Conservation (phyloP, 2,113 vertebrate species). For the Astur gentilis region DNA sequence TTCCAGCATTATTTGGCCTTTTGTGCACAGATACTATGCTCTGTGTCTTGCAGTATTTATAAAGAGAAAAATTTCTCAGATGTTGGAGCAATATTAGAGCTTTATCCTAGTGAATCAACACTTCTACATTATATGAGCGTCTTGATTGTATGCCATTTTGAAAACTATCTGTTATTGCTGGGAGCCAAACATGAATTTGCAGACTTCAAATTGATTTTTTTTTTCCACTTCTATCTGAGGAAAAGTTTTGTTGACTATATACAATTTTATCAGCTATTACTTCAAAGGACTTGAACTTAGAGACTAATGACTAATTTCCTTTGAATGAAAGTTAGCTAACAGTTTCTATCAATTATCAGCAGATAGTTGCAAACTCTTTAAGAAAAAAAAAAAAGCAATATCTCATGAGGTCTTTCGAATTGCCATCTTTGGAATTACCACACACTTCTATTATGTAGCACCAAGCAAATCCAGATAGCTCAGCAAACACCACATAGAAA, state of each 20-base stretch:
- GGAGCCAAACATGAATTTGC: background rate
- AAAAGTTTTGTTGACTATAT: background rate
- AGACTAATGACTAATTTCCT: background rate
- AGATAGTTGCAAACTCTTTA: background rate
- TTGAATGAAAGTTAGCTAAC: background rate
- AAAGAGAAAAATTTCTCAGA: background rate
- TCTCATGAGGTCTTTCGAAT: background rate
- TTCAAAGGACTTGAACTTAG: background rate
- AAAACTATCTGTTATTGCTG: background rate
- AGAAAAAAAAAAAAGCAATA: background rate
- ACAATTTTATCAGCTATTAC: background rate
- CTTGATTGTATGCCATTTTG: background rate
- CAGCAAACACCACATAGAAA: background rate
- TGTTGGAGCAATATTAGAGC: background rate
- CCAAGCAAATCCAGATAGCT: background rate
- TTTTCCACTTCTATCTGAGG: background rate
- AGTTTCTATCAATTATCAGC: background rate
- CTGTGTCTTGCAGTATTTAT: background rate
- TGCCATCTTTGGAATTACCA: background rate
- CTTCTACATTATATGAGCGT: fast-evolving
- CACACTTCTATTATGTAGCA: background rate
- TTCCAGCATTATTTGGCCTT: background rate
- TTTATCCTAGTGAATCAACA: background rate
- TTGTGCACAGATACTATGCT: background rate
- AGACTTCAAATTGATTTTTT: background rate